Evolutionary conservation across 2,113 vertebrate species (phyloP), one percentile per base, ranked within the genome.

Genomic region (Platichthys flesus): DNA sequence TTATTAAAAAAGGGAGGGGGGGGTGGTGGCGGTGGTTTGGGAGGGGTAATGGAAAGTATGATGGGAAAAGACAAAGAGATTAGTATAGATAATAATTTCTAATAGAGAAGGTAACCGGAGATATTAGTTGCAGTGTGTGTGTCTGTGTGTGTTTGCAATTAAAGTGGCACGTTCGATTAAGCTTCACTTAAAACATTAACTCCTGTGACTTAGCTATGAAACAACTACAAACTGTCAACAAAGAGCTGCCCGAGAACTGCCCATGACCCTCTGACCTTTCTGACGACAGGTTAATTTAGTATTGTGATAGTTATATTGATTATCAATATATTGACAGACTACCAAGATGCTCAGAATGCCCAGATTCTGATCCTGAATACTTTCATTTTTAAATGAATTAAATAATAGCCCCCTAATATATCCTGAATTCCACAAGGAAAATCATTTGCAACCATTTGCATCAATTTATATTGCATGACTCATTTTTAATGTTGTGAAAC

Each of bases 1-100:
- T 81, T 78, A 86, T 77, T 79, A 71, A 78, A 81, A 84, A 16
- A 61, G 31, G 10, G 2, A 37, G 40, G 56, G 42, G 14, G 54
- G n/a, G 49, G 14, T 49, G 28, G 28, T 31, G 28, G 28, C 28
- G 5, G 28, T 31, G 51, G 51, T 2, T 26, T 15, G 15, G 13
- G 12, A 10, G 45, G 12, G 45, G 10, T 49, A 14, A 54, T 79
- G 13, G 47, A 67, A 57, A 62, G 26, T 40, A 64, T 64, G 0
- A 26, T n/a, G 16, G 47, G 16, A 37, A 49, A 64, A 86, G 35
- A 79, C 16, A 49, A 80, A 81, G 37, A 54, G 31, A 62, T 64
- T 59, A 69, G n/a, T 55, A 24, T 37, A 42, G 35, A 81, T 60
- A 54, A 47, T 45, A 26, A 31, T 67, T 23, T 74, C 13, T 56